Conservation (phyloP, 2,797 vertebrate genomes). For the Bradypus variegatus region DNA sequence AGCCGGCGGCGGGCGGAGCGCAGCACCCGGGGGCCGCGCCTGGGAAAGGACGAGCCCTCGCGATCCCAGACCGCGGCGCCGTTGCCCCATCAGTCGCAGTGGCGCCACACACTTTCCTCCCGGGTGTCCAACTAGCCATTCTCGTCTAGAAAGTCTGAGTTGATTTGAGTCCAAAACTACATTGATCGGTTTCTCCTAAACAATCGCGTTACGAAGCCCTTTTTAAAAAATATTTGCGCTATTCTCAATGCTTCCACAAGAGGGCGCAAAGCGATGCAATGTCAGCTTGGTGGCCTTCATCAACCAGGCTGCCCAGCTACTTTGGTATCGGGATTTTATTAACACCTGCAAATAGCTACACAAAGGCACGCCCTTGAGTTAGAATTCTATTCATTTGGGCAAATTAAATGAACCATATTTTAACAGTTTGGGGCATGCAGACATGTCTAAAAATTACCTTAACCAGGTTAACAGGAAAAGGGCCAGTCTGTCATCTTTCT, state of each 20-base stretch:
- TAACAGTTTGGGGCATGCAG: background rate
- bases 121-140: background rate
- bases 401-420: background rate
- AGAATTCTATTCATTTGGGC: background rate
- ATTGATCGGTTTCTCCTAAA: background rate
- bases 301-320: background rate
- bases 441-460: background rate
- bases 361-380: background rate
- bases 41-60: accelerated
- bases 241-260: constrained; percentile 30
- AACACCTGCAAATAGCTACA: background rate
- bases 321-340: background rate
- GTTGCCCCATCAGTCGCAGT: too few relatives aligned
- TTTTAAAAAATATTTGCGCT: background rate
- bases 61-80: background rate
- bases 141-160: background rate
- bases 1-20: too few relatives aligned
- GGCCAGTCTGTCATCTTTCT: background rate
- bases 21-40: accelerated
- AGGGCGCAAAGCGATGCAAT: background rate
- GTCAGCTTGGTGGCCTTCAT: too few relatives aligned
- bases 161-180: background rate
- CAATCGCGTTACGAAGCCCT: background rate
- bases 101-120: too few relatives aligned
- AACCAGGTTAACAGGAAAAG: background rate